A percentile compares a stretch with the other conserved stretches of the same genome.
Conservation (phyloP, 2,113 vertebrate species). For the Brienomyrus brachyistius region DNA sequence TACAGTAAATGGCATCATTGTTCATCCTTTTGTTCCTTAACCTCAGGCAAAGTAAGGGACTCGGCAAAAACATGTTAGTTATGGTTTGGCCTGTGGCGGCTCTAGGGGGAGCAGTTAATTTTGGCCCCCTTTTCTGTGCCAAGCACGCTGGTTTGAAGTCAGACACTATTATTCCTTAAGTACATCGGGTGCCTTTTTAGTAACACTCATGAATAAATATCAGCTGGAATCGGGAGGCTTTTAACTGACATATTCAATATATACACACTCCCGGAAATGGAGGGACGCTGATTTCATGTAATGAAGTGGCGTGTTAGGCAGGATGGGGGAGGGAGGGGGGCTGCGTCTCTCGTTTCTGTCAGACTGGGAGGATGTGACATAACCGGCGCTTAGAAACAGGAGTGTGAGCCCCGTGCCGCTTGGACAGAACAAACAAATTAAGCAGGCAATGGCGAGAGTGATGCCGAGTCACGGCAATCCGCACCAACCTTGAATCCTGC, state of each 20-base stretch:
- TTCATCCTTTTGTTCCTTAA: not conserved
- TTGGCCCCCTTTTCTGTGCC: not conserved
- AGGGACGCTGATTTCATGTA: not conserved
- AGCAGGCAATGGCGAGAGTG: not conserved
- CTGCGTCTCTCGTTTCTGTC: not conserved
- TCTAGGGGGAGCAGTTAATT: not conserved
- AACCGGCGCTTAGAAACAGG: not conserved
- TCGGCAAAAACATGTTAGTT: not conserved
- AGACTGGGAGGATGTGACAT: not conserved
- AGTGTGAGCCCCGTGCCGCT: not conserved
- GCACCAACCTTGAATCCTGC: not conserved
- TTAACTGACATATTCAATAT: not conserved
- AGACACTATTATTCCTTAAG: not conserved
- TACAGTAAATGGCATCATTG: not conserved
- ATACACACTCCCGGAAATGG: not conserved
- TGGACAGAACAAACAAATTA: not conserved
- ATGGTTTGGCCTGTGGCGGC: not conserved
- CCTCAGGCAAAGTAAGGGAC: not conserved
- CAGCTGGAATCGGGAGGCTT: not conserved
- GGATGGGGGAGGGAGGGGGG: not conserved
- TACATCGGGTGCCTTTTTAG: not conserved
- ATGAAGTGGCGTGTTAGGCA: not conserved
- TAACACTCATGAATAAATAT: constrained; percentile 10
- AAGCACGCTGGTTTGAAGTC: not conserved
- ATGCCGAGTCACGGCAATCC: not conserved